Conservation (phyloP, 1,140 invertebrate genomes). For the Drosophila ficusphila region DNA sequence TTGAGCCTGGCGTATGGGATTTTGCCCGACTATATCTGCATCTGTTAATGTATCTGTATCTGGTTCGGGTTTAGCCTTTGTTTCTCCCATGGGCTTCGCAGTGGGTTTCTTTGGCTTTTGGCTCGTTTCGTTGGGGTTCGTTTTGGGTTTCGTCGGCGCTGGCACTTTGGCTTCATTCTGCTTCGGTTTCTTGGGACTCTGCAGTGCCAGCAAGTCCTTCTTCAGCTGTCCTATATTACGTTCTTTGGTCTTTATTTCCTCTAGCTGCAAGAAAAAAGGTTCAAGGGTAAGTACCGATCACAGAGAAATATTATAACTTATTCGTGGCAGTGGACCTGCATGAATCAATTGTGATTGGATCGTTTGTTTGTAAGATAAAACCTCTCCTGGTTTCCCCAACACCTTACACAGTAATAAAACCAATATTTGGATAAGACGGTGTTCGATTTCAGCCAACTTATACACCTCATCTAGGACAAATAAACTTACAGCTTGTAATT, state of each 20-base stretch:
- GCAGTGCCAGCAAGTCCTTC: constrained; percentile 83
- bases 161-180: constrained; percentile 56
- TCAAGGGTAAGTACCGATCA: not conserved
- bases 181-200: constrained; percentile 58
- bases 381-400: no score
- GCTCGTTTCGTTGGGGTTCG: constrained; percentile 70
- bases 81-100: constrained; percentile 60
- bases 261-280: constrained; percentile 84
- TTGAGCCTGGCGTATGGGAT: constrained; percentile 72
- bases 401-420: no score
- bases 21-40: constrained; percentile 42
- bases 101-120: constrained; percentile 79
- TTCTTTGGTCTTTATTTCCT: constrained; percentile 87
- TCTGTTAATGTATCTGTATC: constrained; percentile 62
- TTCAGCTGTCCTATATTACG: constrained; percentile 86
- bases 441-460: no score
- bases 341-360: no score
- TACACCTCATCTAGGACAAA: no score
- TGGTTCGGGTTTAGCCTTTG: constrained; percentile 72
- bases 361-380: no score
- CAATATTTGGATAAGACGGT: no score
- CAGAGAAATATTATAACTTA: not conserved
- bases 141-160: constrained; percentile 71
- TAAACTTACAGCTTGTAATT: no score
- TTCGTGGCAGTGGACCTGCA: no score